These are phyloP conservation scores for Microctonus aethiopoides DNA, from an alignment of 2,888 invertebrate genomes.

Conservation along the genomic window DNA sequence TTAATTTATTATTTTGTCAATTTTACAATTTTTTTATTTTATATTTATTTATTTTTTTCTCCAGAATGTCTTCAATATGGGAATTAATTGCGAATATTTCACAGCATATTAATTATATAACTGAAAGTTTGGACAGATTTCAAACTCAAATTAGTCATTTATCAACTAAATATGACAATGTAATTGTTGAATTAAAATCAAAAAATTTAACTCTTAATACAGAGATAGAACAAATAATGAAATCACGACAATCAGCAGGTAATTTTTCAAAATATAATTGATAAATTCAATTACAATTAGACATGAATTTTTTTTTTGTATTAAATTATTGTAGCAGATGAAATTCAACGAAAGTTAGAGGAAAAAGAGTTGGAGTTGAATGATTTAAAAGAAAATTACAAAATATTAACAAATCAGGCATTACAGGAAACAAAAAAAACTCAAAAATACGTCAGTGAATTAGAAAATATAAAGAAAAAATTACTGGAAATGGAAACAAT, in stretches of 20 bases:
- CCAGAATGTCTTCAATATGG: slow-evolving; percentile 45
- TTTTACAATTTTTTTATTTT: background rate
- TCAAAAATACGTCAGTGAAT: background rate
- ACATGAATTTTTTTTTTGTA: background rate
- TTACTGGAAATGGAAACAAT: slow-evolving; percentile 9
- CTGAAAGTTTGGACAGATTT: slow-evolving; percentile 43
- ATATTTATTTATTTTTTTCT: background rate
- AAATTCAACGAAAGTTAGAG: background rate
- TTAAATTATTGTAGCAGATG: background rate
- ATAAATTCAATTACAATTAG: background rate
- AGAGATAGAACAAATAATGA: slow-evolving; percentile 23
- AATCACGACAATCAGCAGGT: background rate
- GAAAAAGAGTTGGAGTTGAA: background rate
- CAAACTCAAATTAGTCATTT: slow-evolving; percentile 45
- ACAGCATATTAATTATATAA: slow-evolving; percentile 47
- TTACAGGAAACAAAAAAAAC: background rate
- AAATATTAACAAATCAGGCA: background rate
- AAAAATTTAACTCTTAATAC: slow-evolving; percentile 16
- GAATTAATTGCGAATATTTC: slow-evolving; percentile 44
- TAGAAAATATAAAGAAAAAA: background rate
- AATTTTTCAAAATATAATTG: too few relatives aligned
- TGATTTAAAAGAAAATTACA: background rate
- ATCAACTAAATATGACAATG: slow-evolving; percentile 38
- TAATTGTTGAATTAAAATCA: slow-evolving; percentile 39
- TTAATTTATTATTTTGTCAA: background rate